A percentile compares a stretch with the other conserved stretches of the same genome.
Conservation (phyloP, 2,888 invertebrate genomes). For the Eurois occulta region DNA sequence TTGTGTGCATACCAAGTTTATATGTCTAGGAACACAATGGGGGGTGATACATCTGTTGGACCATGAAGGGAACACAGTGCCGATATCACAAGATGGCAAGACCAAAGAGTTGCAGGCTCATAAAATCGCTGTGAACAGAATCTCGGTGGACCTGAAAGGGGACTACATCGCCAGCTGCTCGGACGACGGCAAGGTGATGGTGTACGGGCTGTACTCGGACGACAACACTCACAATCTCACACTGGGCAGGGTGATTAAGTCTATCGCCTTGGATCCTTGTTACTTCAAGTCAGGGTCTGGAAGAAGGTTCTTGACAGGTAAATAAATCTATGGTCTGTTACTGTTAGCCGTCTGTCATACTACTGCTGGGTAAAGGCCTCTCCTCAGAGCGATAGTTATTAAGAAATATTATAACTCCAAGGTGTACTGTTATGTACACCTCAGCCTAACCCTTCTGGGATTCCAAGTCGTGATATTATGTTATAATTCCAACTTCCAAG, state of each 20-base stretch:
- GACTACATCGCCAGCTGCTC: constrained; percentile 98
- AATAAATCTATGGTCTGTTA: background rate
- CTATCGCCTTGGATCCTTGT: constrained; percentile 96
- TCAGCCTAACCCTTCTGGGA: background rate
- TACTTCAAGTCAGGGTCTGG: constrained; percentile 94
- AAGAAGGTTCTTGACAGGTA: constrained; percentile 95
- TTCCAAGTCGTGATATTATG: background rate
- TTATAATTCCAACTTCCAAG: background rate
- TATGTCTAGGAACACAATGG: constrained; percentile 98
- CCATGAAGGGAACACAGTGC: constrained; percentile 96
- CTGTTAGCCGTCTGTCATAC: background rate
- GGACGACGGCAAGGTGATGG: constrained; percentile 96
- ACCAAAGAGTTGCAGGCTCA: constrained; percentile 94
- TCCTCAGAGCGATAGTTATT: background rate
- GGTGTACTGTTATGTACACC: background rate
- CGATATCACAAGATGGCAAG: constrained; percentile 89
- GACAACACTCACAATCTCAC: constrained; percentile 95
- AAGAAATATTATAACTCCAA: background rate
- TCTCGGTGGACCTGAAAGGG: constrained; percentile 98
- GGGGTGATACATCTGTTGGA: constrained; percentile 97
- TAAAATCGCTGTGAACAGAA: constrained; percentile 97
- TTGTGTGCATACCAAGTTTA: constrained; percentile 98
- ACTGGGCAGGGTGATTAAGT: constrained; percentile 95
- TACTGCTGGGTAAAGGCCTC: background rate
- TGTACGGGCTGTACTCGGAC: constrained; percentile 96